Evolutionary conservation across 2,113 vertebrate species (phyloP).

Genomic region (Cavia aperea): DNA sequence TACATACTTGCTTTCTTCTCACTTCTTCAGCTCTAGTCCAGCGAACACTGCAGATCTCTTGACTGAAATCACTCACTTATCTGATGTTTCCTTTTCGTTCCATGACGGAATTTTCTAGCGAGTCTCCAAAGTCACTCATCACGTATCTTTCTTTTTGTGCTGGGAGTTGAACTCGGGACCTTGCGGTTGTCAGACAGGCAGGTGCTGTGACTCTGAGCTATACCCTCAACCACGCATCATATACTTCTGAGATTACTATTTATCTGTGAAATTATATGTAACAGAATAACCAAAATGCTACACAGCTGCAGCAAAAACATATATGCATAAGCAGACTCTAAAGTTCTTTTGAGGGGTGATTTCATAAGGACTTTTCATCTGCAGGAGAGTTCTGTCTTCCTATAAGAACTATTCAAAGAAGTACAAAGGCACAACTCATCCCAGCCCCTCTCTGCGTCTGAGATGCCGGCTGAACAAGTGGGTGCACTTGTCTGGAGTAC

Average conservation of each 20-base stretch:
- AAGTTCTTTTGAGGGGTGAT: neutral
- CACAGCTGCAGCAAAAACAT: neutral
- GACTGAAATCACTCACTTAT: neutral
- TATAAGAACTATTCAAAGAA: neutral
- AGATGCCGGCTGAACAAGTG: neutral
- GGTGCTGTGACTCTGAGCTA: too few relatives aligned
- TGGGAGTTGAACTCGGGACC: too few relatives aligned
- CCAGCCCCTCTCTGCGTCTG: neutral
- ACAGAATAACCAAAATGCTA: neutral
- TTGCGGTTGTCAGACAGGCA: too few relatives aligned
- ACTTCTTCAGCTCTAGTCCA: neutral
- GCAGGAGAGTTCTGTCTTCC: neutral
- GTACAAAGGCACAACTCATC: neutral
- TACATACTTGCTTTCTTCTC: neutral
- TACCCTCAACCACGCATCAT: too few relatives aligned
- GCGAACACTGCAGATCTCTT: neutral
- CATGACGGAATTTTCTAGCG: neutral
- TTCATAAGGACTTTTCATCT: neutral
- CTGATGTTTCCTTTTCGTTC: neutral
- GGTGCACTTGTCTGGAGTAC: neutral
- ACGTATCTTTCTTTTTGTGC: too few relatives aligned
- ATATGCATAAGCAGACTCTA: accelerated
- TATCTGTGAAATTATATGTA: neutral
- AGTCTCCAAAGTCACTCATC: neutral
- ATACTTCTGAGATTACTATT: neutral